Percentiles rank a stretch among this genome's conserved stretches.
Evolutionary conservation across 2,888 invertebrate genomes (phyloP).

Genomic region (Chymomyza amoena): DNA sequence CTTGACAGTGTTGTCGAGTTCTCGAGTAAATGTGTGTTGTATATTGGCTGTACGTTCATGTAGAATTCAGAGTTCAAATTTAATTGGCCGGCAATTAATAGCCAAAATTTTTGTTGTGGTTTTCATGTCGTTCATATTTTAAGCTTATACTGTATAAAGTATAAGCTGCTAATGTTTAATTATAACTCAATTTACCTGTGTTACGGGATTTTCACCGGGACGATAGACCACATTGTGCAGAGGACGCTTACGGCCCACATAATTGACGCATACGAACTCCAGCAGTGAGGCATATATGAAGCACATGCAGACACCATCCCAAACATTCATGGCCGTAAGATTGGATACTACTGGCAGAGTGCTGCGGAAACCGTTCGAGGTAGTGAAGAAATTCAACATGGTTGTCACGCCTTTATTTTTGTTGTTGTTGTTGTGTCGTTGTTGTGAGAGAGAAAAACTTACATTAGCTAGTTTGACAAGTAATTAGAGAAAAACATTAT

Average conservation of each 20-base stretch:
- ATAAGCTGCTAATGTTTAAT: neutral
- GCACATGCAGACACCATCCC: constrained; percentile 98
- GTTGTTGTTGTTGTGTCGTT: constrained; percentile 12
- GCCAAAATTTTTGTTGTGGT: neutral
- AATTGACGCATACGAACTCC: constrained; percentile 97
- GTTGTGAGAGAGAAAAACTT: constrained; percentile 29
- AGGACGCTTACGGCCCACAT: constrained; percentile 93
- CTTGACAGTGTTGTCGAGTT: constrained; percentile 16
- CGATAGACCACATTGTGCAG: constrained; percentile 93
- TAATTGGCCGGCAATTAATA: constrained; percentile 29
- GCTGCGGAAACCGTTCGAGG: constrained; percentile 94
- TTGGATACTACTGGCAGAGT: constrained; percentile 96
- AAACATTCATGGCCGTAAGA: constrained; percentile 96
- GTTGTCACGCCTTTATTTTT: constrained; percentile 90
- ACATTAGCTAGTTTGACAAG: constrained; percentile 45
- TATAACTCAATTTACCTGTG: constrained; percentile 84
- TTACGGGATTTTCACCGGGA: constrained; percentile 93
- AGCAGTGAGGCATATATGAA: constrained; percentile 96
- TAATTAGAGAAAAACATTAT: constrained; percentile 30
- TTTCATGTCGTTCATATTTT: neutral
- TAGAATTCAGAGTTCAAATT: constrained; percentile 41
- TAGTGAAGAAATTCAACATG: constrained; percentile 99
- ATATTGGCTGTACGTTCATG: constrained; percentile 37
- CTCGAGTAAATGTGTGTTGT: constrained; percentile 26
- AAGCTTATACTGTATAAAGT: neutral